Conservation (phyloP, 2,797 vertebrate species). For the Ispidina picta region DNA sequence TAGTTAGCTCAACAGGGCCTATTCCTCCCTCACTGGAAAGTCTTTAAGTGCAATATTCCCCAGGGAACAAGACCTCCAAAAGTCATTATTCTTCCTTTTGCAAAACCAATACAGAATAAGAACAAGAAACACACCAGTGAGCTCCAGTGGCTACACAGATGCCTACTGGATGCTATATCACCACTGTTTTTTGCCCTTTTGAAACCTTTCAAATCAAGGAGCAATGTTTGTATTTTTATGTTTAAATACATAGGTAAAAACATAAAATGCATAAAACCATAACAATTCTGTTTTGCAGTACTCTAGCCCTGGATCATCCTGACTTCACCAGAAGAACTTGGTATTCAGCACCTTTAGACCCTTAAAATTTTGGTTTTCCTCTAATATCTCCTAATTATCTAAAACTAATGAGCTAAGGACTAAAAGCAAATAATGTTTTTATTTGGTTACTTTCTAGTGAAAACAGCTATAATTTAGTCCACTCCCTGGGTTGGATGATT, state of each 20-base stretch:
- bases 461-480: neutral
- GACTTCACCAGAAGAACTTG: neutral
- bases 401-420: neutral
- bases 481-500: neutral
- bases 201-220: neutral
- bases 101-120: neutral
- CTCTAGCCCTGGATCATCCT: neutral
- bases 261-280: neutral
- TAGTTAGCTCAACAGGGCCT: neutral
- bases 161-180: neutral
- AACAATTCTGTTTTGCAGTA: neutral
- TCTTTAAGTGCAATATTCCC: neutral
- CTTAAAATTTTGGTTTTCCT: neutral
- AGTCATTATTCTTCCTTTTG: neutral
- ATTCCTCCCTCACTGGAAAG: neutral
- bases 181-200: neutral
- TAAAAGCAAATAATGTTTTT: neutral
- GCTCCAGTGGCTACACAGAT: neutral
- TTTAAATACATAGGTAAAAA: neutral
- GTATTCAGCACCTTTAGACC: neutral
- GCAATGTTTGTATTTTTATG: fast-evolving
- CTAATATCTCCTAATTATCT: neutral
- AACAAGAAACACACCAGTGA: slow-evolving; percentile 1
- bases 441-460: neutral
- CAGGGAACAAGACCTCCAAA: neutral